Evolutionary conservation across 2,888 invertebrate genomes (phyloP), one percentile per base, ranked within the genome.

Genomic region (Ceramica pisi): DNA sequence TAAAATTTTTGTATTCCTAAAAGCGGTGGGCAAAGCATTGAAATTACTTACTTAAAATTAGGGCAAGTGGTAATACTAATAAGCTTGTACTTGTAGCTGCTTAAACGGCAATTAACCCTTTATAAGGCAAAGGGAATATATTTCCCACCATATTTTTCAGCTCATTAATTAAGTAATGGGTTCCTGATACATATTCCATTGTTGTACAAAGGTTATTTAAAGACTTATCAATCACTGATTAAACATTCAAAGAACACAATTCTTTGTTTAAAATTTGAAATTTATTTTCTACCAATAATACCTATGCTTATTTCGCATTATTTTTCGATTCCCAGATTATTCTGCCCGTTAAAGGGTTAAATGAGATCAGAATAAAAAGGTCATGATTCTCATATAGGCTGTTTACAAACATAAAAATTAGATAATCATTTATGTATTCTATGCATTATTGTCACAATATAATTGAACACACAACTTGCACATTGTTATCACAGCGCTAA

Each of bases 21-120:
- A 83, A 87, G 86, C 85, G 86, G 87, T 87, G 87, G 87, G 87
- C 67, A 63, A 87, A 85, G 86, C 85, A 73, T 81, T 81, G 83
- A 75, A 83, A 72, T 63, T 59, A 80, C 75, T 77, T 80, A 86
- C 75, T 77, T 80, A 86, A 78, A 71, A 82, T 71, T 63, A 84
- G 60, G 79, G 81, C 67, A 78, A 75, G 63, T 71, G 74, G 78
- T 74, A 77, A 79, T 70, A 77, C 70, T 74, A 71, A 61, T 56
- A 48, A 71, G 44, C 64, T 85, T 78, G 83, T 85, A 83, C 81
- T 81, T 70, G 57, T 56, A 66, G 44, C 41, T 66, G 78, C 55
- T 63, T 46, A 67, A 78, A 78, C 51, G 74, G 79, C 80, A 80
- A 78, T 66, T n/a, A n/a, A n/a, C n/a, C n/a, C n/a, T n/a, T n/a